A percentile compares a stretch with the other conserved stretches of the same genome.
phyloP scores from a whole-genome alignment of 2,888 invertebrate species.

The Willowsia nigromaculata region DNA sequence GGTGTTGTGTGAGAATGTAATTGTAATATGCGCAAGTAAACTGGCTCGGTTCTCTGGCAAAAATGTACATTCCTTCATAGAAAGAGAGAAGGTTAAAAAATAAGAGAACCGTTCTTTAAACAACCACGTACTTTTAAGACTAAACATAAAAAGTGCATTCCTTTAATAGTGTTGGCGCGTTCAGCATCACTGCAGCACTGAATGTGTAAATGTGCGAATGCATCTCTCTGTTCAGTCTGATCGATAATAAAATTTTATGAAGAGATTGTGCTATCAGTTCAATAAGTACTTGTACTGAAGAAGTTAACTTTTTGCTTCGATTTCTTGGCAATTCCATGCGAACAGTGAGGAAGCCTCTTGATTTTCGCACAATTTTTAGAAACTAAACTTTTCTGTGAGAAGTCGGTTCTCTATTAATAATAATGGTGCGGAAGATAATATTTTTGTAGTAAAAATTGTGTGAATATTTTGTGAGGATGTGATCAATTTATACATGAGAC shows the following conservation, averaged over 20 bases:
- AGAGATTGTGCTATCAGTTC: no score
- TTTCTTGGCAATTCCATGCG: constrained; percentile 17
- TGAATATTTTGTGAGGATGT: background rate
- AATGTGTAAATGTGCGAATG: constrained; percentile 36
- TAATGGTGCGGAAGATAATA: constrained; percentile 31
- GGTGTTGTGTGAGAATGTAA: constrained; percentile 6
- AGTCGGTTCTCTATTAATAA: background rate
- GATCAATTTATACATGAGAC: background rate
- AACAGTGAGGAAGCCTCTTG: constrained; percentile 13
- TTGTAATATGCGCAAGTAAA: background rate
- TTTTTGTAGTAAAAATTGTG: background rate
- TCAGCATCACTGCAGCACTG: background rate
- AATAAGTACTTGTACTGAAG: no score
- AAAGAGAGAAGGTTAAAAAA: constrained; percentile 25
- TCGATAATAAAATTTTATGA: background rate
- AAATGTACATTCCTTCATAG: constrained; percentile 12
- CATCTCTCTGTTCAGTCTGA: background rate
- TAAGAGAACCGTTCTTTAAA: constrained; percentile 23
- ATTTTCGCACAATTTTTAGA: background rate
- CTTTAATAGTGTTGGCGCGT: background rate
- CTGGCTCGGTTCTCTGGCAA: constrained; percentile 32
- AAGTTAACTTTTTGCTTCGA: background rate
- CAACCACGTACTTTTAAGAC: background rate
- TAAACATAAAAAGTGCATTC: constrained; percentile 20
- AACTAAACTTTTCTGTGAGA: constrained; percentile 18